These are phyloP conservation scores for Hyposoter dolosus DNA, from an alignment of 2,888 invertebrate species.

Conservation along the genomic window DNA sequence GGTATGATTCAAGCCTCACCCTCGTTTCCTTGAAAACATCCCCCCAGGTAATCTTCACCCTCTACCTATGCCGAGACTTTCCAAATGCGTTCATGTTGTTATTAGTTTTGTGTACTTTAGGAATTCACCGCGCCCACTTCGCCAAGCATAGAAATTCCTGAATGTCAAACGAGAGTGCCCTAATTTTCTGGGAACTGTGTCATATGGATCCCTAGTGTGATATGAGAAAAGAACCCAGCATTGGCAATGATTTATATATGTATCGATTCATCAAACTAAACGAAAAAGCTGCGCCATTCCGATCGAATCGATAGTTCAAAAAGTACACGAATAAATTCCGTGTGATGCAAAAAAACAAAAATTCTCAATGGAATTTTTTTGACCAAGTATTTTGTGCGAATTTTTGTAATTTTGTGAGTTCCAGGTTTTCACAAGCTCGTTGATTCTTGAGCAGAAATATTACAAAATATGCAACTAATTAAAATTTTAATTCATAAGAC, in stretches of 20 bases:
- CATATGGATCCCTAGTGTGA: not conserved
- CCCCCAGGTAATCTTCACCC: conserved; percentile 12
- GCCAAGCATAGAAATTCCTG: not conserved
- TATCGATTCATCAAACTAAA: not conserved
- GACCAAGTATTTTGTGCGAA: not conserved
- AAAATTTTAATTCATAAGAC: not conserved
- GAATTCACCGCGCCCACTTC: not conserved
- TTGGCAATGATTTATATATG: not conserved
- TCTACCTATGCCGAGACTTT: not conserved
- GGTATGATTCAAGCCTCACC: not conserved
- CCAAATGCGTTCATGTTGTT: not conserved
- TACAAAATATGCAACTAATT: not conserved
- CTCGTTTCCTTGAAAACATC: conserved; percentile 3
- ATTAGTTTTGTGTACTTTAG: not conserved
- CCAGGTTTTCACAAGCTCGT: not conserved
- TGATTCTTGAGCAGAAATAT: not conserved
- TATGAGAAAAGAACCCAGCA: not conserved
- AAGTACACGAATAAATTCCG: not conserved
- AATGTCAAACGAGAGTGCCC: not conserved
- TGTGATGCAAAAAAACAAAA: not conserved
- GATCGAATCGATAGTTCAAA: not conserved
- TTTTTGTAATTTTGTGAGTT: not conserved
- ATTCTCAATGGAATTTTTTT: not conserved
- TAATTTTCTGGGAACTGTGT: conserved; percentile 9
- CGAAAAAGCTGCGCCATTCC: not conserved